These are phyloP conservation scores for Perca schrenkii DNA, from an alignment of 2,113 vertebrate species.

Conservation along the genomic window DNA sequence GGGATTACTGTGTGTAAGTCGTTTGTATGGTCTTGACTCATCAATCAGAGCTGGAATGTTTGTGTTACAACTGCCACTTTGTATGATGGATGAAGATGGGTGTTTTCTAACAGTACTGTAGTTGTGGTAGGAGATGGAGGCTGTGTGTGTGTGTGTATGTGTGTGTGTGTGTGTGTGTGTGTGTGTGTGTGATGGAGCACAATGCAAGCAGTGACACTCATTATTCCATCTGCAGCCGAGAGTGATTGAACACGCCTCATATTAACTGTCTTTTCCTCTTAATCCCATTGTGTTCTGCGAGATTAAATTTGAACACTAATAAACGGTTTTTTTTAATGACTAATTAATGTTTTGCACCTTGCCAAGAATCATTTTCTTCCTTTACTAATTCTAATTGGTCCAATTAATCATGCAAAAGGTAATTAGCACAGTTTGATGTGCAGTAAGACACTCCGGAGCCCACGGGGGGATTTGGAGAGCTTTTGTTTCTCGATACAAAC, in stretches of 20 bases:
- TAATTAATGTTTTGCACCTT: slow-evolving; percentile 87
- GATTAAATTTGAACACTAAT: slow-evolving; percentile 86
- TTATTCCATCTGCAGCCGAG: slow-evolving; percentile 75
- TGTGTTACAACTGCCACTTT: slow-evolving; percentile 78
- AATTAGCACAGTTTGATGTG: slow-evolving; percentile 87
- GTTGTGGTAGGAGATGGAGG: slow-evolving; percentile 35
- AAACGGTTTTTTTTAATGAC: slow-evolving; percentile 82
- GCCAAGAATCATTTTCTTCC: slow-evolving; percentile 85
- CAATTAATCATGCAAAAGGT: slow-evolving; percentile 87
- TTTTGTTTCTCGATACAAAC: slow-evolving; percentile 84
- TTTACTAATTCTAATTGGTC: slow-evolving; percentile 85
- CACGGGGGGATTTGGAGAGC: slow-evolving; percentile 76
- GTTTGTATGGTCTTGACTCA: slow-evolving; percentile 72
- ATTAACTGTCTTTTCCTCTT: slow-evolving; percentile 81
- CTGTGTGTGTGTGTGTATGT: slow-evolving; percentile 18
- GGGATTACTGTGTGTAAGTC: slow-evolving; percentile 71
- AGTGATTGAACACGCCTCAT: slow-evolving; percentile 77
- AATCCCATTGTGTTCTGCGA: slow-evolving; percentile 81
- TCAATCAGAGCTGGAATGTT: slow-evolving; percentile 76
- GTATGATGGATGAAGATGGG: slow-evolving; percentile 76
- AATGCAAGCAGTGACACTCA: slow-evolving; percentile 74
- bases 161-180: slow-evolving; percentile 22
- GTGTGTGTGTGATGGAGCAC: slow-evolving; percentile 36
- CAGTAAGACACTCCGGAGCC: slow-evolving; percentile 80
- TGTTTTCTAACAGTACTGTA: slow-evolving; percentile 72